These are phyloP conservation scores for Dendrolimus houi DNA, from an alignment of 2,888 invertebrate genomes.

Conservation along the genomic window DNA sequence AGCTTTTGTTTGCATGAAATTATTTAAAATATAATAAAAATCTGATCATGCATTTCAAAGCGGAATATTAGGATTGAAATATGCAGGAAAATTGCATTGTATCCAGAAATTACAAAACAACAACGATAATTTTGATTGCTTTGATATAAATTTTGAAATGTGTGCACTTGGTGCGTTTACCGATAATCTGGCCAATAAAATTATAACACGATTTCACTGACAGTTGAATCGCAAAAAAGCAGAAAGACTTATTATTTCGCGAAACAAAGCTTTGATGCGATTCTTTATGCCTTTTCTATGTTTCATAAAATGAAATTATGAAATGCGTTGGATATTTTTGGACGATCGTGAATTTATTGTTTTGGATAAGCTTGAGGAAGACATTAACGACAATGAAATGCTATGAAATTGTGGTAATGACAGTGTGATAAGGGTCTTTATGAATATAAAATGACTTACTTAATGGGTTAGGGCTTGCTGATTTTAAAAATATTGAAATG, in stretches of 20 bases:
- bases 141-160: constrained; percentile 37
- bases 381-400: too few relatives aligned
- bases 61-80: constrained; percentile 47
- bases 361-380: too few relatives aligned
- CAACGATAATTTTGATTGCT: constrained; percentile 18
- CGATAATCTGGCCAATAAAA: constrained; percentile 12
- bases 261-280: too few relatives aligned
- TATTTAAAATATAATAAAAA: constrained; percentile 15
- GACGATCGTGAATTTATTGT: too few relatives aligned
- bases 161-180: constrained; percentile 36
- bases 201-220: constrained; percentile 24
- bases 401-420: too few relatives aligned
- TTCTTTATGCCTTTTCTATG: too few relatives aligned
- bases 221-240: constrained; percentile 56
- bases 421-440: too few relatives aligned
- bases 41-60: constrained; percentile 50
- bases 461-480: too few relatives aligned
- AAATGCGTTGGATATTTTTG: too few relatives aligned
- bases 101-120: constrained; percentile 37
- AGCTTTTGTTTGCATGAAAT: constrained; percentile 40
- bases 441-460: too few relatives aligned
- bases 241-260: background rate
- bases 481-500: too few relatives aligned
- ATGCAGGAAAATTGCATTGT: constrained; percentile 56
- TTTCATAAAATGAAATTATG: too few relatives aligned